Evolutionary conservation across 1,140 invertebrate genomes (phyloP).

Genomic region (Ditylenchus dipsaci): DNA sequence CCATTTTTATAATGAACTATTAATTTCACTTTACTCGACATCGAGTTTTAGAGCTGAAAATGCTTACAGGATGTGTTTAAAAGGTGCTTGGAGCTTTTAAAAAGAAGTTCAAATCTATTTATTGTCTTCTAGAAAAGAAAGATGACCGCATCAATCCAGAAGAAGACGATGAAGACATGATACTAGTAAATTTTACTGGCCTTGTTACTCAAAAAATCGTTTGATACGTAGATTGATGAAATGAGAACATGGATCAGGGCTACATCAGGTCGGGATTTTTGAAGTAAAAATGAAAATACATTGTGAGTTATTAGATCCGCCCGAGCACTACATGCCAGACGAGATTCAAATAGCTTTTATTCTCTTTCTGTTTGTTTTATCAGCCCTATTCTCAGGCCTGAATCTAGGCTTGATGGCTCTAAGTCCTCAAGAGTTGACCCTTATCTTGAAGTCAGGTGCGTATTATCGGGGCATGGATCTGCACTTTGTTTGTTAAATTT

Average conservation of each 20-base stretch:
- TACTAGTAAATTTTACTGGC: conserved; percentile 33
- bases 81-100: too few species aligned
- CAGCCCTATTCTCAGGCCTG: conserved; percentile 86
- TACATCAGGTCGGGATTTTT: conserved; percentile 15
- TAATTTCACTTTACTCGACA: conserved; percentile 21
- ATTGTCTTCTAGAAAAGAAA: conserved; percentile 39
- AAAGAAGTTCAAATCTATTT: too few species aligned
- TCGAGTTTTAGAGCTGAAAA: conserved; percentile 32
- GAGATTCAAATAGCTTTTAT: conserved; percentile 64
- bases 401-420: conserved; percentile 94
- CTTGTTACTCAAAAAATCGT: not conserved
- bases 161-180: conserved; percentile 46
- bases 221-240: conserved; percentile 43
- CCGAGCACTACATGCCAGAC: conserved; percentile 52
- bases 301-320: conserved; percentile 33
- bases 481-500: too few species aligned
- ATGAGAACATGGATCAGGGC: conserved; percentile 55
- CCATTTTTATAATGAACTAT: not conserved
- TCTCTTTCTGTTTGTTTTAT: conserved; percentile 73
- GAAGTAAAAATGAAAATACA: too few species aligned
- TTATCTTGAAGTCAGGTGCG: conserved; percentile 51
- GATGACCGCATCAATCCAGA: conserved; percentile 34
- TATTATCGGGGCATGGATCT: too few species aligned
- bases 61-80: conserved; percentile 41
- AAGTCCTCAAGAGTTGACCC: conserved; percentile 50